Base-by-base conservation (phyloP, 2,888 invertebrate species). In the Drosophila gaucha region DNA sequence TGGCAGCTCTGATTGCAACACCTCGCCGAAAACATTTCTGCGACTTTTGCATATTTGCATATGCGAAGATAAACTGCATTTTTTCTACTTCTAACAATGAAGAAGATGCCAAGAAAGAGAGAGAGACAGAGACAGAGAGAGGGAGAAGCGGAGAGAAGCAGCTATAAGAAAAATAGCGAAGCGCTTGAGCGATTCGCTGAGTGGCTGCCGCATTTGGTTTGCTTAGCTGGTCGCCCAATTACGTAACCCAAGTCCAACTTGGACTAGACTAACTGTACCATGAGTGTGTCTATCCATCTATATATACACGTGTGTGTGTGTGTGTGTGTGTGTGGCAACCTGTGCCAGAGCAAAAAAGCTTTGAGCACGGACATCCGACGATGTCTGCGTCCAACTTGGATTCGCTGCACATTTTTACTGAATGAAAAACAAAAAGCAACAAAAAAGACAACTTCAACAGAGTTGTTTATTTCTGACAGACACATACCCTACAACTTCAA, bases 221-320 rank as follows among this genome's bases (percentile, higher is more conserved):
- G 74, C 65, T 65, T 71, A 30, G 67, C 65, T 72, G 68, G 55
- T 80, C 84, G 78, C 75, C 79, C 71, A 72, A 82, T 86, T 86
- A 84, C 85, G 84, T 86, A 84, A 84, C 67, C 78, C 69, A 86
- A 78, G 73, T 74, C 77, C 80, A 72, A 76, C 62, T 77, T 71
- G 64, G 78, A 35, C 66, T 47, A 55, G 67, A 43, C 74, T 74
- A 74, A 74, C 75, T 67, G 74, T 75, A 71, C 57, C 52, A 41
- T 63, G 67, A 56, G 68, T 77, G 65, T 50, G 16, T 47, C 30
- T 47, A 18, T 35, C n/a, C 33, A 8, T 26, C 12, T 59, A 6
- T 46, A 3, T 49, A 18, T 41, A 24, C 50, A 8, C 55, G 22
- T 57, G 20, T 52, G 8, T 58, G 14, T 46, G 31, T 62, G 22